These are phyloP conservation scores for Brachyhypopomus gauderio DNA, from an alignment of 2,113 vertebrate species.

Conservation along the genomic window DNA sequence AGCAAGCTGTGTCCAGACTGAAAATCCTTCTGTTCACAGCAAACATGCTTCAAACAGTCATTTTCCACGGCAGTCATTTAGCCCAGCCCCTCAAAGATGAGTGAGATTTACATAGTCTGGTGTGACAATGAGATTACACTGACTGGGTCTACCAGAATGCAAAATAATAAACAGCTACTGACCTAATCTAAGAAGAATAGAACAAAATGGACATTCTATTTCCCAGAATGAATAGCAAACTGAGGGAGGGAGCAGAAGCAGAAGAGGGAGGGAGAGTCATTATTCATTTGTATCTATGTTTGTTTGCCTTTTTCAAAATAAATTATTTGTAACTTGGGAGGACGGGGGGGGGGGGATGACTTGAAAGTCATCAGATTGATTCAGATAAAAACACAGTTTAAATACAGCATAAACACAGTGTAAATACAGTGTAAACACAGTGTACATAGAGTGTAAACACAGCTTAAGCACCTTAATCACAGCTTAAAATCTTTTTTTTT, in stretches of 20 bases:
- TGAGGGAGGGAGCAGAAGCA: neutral
- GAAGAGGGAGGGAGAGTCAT: neutral
- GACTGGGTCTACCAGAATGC: neutral
- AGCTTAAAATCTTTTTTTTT: no score
- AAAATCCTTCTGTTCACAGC: slow-evolving; percentile 1
- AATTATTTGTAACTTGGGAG: neutral
- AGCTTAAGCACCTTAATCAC: no score
- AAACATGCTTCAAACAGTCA: neutral
- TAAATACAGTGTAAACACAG: no score
- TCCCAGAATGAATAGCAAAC: slow-evolving; percentile 9
- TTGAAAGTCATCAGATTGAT: neutral
- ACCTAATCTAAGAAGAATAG: slow-evolving; percentile 27
- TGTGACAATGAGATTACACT: slow-evolving; percentile 22
- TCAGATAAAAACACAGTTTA: neutral
- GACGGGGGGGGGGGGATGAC: neutral
- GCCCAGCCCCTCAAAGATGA: neutral
- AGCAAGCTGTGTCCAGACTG: neutral
- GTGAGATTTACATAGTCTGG: slow-evolving; percentile 6
- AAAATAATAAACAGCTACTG: slow-evolving; percentile 8
- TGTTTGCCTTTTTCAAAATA: neutral
- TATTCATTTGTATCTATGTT: neutral
- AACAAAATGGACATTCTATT: slow-evolving; percentile 29
- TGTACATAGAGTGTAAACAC: no score
- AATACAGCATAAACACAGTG: no score
- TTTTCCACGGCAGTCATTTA: neutral